Conservation (phyloP, 2,797 vertebrate species). For the Sebastes umbrosus region DNA sequence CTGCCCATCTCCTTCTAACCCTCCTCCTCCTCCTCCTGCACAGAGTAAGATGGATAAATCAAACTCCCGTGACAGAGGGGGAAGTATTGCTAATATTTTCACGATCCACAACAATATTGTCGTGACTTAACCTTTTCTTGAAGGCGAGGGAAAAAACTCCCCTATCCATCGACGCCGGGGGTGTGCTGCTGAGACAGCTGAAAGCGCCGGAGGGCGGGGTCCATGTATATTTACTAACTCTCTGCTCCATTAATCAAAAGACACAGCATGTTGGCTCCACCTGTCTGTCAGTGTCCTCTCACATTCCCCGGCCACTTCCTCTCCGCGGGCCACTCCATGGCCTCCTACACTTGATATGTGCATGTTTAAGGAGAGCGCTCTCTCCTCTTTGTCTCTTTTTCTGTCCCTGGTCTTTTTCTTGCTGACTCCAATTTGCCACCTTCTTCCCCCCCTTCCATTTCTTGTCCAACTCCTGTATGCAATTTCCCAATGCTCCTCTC, state of each 20-base stretch:
- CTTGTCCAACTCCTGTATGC: conserved; percentile 34
- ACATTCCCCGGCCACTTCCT: conserved; percentile 72
- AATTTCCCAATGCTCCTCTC: conserved; percentile 28
- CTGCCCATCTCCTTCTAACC: conserved; percentile 51
- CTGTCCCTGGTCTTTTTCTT: conserved; percentile 57
- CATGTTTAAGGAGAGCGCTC: conserved; percentile 66
- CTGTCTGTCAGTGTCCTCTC: conserved; percentile 78
- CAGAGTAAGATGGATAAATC: conserved; percentile 73
- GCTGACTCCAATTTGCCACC: conserved; percentile 68
- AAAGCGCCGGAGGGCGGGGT: conserved; percentile 72
- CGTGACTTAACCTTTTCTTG: conserved; percentile 81
- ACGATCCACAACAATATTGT: conserved; percentile 79
- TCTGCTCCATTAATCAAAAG: conserved; percentile 81
- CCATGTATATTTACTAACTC: conserved; percentile 85
- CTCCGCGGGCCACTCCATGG: conserved; percentile 39
- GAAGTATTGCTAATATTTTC: conserved; percentile 76
- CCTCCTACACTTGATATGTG: conserved; percentile 72
- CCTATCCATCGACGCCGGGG: conserved; percentile 55
- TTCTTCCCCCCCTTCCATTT: conserved; percentile 18
- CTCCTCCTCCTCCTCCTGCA: conserved; percentile 7
- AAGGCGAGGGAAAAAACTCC: conserved; percentile 38
- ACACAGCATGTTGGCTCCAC: conserved; percentile 66
- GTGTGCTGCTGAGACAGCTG: conserved; percentile 82
- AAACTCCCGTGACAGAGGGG: conserved; percentile 56
- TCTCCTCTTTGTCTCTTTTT: conserved; percentile 42